Conservation (phyloP, 2,888 invertebrate genomes). For the Entomobrya multifasciata region DNA sequence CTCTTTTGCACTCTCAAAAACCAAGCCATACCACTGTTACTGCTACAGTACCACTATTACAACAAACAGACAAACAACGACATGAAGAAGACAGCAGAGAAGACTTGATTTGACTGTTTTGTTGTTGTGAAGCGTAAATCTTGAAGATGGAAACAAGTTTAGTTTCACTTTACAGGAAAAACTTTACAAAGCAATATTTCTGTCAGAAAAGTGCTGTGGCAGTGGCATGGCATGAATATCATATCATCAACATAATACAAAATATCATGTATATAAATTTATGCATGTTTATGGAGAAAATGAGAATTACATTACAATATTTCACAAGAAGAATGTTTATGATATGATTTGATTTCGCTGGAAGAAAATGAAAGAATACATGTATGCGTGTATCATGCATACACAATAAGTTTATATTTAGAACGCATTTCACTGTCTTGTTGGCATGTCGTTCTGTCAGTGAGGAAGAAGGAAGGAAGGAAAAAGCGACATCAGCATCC, state of each 20-base stretch:
- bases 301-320: background rate
- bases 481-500: conserved; percentile 19
- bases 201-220: conserved; percentile 19
- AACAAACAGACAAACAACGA: conserved; percentile 3
- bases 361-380: background rate
- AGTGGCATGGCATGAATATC: background rate
- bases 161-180: conserved; percentile 1
- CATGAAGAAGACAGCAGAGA: conserved; percentile 14
- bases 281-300: background rate
- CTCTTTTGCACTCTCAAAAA: background rate
- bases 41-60: background rate
- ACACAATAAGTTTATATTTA: conserved; percentile 32
- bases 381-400: conserved; percentile 21
- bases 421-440: conserved; percentile 37
- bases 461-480: conserved; percentile 26
- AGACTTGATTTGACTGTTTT: conserved; percentile 13
- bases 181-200: conserved; percentile 32
- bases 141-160: background rate
- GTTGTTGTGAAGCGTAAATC: background rate
- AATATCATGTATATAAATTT: background rate
- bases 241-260: background rate
- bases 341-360: background rate
- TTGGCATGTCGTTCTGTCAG: conserved; percentile 24
- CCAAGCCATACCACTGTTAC: too few relatives aligned
- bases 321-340: background rate